Evolutionary conservation across 2,888 invertebrate genomes (phyloP).

Genomic region (Odontothrips loti): DNA sequence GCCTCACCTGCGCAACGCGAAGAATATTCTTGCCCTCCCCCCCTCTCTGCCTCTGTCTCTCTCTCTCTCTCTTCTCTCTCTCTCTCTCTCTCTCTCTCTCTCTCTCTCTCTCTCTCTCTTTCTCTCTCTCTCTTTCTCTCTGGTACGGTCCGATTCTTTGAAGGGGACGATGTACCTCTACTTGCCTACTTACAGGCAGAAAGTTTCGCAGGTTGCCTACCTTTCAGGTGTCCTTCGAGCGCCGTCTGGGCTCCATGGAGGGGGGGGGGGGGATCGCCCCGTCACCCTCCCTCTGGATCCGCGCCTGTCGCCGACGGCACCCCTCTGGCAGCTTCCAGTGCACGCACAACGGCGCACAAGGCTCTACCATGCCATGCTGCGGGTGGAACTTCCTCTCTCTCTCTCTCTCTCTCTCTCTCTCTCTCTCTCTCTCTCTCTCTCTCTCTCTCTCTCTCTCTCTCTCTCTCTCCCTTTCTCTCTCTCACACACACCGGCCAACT

Average conservation of each 20-base stretch:
- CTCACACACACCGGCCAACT: background rate
- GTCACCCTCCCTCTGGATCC: too few relatives aligned
- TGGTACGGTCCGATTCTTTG: background rate
- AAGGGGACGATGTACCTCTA: too few relatives aligned
- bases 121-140: background rate
- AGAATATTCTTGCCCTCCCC: background rate
- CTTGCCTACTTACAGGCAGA: too few relatives aligned
- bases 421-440: constrained; percentile 1
- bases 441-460: background rate
- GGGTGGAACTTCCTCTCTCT: background rate
- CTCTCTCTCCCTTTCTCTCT: background rate
- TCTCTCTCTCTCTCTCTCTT: background rate
- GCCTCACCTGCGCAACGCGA: too few relatives aligned
- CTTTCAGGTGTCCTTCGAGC: too few relatives aligned
- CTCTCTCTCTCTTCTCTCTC: background rate
- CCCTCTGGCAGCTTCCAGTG: too few relatives aligned
- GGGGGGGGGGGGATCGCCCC: too few relatives aligned
- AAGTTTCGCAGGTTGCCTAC: too few relatives aligned
- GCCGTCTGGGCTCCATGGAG: too few relatives aligned
- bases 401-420: background rate
- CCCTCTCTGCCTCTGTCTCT: background rate
- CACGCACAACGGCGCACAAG: too few relatives aligned
- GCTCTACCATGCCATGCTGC: too few relatives aligned
- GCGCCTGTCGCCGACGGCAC: too few relatives aligned
- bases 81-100: constrained; percentile 1